These are phyloP conservation scores for Nomada fabriciana DNA, from an alignment of 2,888 invertebrate genomes.

Conservation along the genomic window DNA sequence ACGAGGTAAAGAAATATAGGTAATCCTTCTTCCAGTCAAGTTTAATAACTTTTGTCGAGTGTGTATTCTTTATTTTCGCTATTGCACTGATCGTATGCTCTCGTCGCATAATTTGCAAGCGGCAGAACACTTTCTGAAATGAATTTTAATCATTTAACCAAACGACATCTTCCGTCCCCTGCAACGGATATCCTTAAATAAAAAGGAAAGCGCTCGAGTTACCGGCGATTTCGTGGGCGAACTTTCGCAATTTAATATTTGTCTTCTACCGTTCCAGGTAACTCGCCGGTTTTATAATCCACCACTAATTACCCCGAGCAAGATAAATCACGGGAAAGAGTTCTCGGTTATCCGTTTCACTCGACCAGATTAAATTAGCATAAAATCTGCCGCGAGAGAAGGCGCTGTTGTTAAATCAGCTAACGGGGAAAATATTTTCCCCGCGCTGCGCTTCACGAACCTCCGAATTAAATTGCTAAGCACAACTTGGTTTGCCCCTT, in stretches of 20 bases:
- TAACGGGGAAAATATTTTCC: conserved; percentile 25
- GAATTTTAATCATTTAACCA: conserved; percentile 8
- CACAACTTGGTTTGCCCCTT: too few species aligned
- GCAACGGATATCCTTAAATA: conserved; percentile 29
- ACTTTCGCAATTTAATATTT: conserved; percentile 50
- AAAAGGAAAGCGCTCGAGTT: conserved; percentile 36
- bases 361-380: conserved; percentile 52
- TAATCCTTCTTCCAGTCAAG: too few species aligned
- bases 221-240: conserved; percentile 29
- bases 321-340: conserved; percentile 48
- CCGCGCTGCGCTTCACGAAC: background rate
- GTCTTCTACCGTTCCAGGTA: conserved; percentile 33
- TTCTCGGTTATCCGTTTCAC: conserved; percentile 33
- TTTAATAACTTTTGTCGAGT: too few species aligned
- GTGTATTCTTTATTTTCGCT: too few species aligned
- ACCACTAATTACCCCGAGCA: conserved; percentile 41
- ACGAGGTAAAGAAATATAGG: too few species aligned
- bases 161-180: conserved; percentile 7
- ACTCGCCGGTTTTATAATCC: conserved; percentile 46
- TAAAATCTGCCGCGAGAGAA: conserved; percentile 42
- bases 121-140: too few species aligned
- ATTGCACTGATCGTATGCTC: too few species aligned
- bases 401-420: conserved; percentile 45
- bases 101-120: background rate
- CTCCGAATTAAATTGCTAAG: conserved; percentile 9